phyloP scores from a whole-genome alignment of 2,113 vertebrate genomes.

The Lycaon pictus region DNA sequence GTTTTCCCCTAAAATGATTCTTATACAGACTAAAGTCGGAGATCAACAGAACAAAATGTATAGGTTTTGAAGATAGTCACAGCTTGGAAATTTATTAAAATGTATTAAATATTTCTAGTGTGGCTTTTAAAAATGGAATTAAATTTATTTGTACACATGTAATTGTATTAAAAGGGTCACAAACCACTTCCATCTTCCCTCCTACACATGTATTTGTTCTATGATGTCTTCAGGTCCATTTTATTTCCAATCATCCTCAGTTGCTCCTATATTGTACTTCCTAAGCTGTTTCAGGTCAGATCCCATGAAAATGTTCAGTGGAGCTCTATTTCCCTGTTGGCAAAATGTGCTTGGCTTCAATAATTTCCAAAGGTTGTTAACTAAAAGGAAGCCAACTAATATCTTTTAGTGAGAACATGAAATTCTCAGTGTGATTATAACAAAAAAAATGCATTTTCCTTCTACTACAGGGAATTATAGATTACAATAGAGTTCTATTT shows the following conservation, averaged over 20 bases:
- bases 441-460: neutral
- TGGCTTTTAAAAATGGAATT: slow-evolving; percentile 8
- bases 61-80: neutral
- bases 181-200: neutral
- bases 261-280: neutral
- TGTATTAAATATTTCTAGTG: slow-evolving; percentile 9
- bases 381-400: neutral
- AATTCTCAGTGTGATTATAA: neutral
- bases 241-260: neutral
- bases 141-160: neutral
- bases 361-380: neutral
- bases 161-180: neutral
- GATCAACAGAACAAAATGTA: neutral
- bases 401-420: slow-evolving; percentile 29
- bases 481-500: neutral
- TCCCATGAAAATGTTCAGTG: neutral
- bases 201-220: neutral
- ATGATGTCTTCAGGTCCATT: neutral
- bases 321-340: neutral
- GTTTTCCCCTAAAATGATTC: neutral
- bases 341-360: slow-evolving; percentile 26
- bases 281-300: neutral
- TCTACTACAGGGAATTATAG: neutral
- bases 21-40: neutral
- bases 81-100: neutral